Evolutionary conservation across 2,888 invertebrate species (phyloP).

Genomic region (Bembecia ichneumoniformis): DNA sequence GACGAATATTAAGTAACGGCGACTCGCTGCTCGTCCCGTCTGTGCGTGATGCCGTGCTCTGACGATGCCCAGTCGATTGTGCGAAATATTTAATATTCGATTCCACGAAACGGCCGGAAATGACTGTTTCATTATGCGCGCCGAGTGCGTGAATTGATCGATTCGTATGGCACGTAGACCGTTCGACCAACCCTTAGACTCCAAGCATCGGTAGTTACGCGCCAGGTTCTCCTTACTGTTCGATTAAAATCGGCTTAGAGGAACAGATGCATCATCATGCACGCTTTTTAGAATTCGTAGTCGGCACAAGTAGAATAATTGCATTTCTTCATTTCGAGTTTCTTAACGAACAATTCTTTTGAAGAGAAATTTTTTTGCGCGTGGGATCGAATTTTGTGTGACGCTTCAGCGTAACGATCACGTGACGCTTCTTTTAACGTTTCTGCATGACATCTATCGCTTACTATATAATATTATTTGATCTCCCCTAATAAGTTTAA

Average conservation of each 20-base stretch:
- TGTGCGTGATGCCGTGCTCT: constrained; percentile 28
- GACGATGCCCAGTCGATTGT: constrained; percentile 29
- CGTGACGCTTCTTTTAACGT: too few species aligned
- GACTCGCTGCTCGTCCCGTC: constrained; percentile 24
- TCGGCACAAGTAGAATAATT: background rate
- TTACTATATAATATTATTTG: too few species aligned
- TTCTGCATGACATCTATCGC: too few species aligned
- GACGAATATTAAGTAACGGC: constrained; percentile 52
- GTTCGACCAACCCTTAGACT: constrained; percentile 17
- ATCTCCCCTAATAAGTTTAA: too few species aligned
- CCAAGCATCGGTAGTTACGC: background rate
- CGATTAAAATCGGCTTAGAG: constrained; percentile 37
- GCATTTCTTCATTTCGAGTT: background rate
- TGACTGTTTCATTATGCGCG: constrained; percentile 57
- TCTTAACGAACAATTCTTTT: background rate
- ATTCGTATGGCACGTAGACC: constrained; percentile 40
- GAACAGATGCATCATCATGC: constrained; percentile 2
- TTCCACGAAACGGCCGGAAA: constrained; percentile 63
- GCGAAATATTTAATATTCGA: constrained; percentile 39
- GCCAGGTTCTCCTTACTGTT: constrained; percentile 34
- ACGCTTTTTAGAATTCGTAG: background rate
- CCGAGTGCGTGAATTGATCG: constrained; percentile 50
- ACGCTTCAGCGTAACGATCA: too few species aligned
- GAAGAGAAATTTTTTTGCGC: too few species aligned
- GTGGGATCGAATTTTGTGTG: too few species aligned